Percentiles rank a stretch among this genome's conserved stretches.
Conservation (phyloP, 2,888 invertebrate genomes). For the Mythimna loreyi region DNA sequence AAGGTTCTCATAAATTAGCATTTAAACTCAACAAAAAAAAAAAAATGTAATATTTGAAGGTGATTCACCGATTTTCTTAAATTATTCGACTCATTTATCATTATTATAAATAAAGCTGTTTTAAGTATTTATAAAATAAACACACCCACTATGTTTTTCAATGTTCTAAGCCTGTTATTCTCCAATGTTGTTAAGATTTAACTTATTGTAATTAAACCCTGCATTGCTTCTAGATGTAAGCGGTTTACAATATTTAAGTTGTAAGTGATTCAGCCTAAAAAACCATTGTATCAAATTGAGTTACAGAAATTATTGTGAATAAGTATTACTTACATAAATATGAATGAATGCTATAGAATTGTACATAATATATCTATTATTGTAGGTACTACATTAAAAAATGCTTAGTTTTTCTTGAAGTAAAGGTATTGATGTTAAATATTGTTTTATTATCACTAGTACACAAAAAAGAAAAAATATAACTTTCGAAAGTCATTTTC, state of each 20-base stretch:
- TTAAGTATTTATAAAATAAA: constrained; percentile 38
- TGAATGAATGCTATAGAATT: constrained; percentile 68
- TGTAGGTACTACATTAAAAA: constrained; percentile 79
- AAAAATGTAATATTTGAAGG: constrained; percentile 19
- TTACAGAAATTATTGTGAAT: constrained; percentile 55
- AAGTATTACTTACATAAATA: constrained; percentile 62
- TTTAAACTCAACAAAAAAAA: constrained; percentile 34
- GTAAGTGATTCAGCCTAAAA: constrained; percentile 38
- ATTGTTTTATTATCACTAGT: constrained; percentile 50
- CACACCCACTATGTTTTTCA: constrained; percentile 40
- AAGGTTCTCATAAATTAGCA: constrained; percentile 59
- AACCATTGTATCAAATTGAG: constrained; percentile 44
- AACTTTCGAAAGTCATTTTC: no score
- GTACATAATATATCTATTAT: constrained; percentile 70
- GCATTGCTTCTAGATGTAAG: constrained; percentile 27
- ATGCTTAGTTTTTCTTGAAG: constrained; percentile 85
- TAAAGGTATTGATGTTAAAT: constrained; percentile 82
- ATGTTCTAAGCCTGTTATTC: constrained; percentile 34
- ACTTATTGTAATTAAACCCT: constrained; percentile 29
- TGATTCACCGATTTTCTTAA: constrained; percentile 29
- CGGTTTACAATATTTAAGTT: constrained; percentile 45
- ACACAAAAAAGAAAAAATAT: not conserved
- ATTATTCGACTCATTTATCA: constrained; percentile 35
- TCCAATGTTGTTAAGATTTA: constrained; percentile 43
- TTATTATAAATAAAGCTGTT: constrained; percentile 45